phyloP scores from a whole-genome alignment of 2,113 vertebrate genomes.

The Cranoglanis bouderius region DNA sequence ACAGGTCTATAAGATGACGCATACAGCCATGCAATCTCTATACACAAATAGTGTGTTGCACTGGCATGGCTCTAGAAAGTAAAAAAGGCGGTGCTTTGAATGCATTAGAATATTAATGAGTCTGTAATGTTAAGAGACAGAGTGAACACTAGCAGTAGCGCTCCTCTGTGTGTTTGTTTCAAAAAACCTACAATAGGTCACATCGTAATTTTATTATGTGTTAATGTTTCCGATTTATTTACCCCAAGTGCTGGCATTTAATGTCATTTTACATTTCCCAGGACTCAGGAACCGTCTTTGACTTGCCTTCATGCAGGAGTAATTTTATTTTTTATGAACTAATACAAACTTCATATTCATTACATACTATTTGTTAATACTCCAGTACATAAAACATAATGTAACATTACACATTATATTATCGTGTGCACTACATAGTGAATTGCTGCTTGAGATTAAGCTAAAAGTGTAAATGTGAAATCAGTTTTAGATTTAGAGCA shows the following conservation, averaged over 20 bases:
- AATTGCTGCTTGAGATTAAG: neutral
- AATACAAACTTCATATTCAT: neutral
- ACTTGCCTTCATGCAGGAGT: neutral
- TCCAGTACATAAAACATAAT: too few relatives aligned
- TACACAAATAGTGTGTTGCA: neutral
- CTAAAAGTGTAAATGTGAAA: neutral
- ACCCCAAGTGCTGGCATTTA: too few relatives aligned
- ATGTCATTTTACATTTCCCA: too few relatives aligned
- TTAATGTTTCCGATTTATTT: too few relatives aligned
- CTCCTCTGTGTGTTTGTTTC: neutral
- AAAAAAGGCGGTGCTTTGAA: neutral
- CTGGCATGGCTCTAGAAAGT: too few relatives aligned
- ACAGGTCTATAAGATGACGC: neutral
- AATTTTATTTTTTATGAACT: too few relatives aligned
- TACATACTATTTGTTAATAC: neutral
- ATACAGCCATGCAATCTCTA: neutral
- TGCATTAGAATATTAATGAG: neutral
- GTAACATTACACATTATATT: neutral
- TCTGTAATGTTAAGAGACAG: neutral
- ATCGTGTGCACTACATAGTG: neutral
- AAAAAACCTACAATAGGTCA: neutral
- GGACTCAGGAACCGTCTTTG: neutral
- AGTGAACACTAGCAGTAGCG: neutral
- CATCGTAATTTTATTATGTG: neutral
- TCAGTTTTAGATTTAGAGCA: too few relatives aligned